Evolutionary conservation across 2,888 invertebrate genomes (phyloP).

Genomic region (Amphipoea lucens): DNA sequence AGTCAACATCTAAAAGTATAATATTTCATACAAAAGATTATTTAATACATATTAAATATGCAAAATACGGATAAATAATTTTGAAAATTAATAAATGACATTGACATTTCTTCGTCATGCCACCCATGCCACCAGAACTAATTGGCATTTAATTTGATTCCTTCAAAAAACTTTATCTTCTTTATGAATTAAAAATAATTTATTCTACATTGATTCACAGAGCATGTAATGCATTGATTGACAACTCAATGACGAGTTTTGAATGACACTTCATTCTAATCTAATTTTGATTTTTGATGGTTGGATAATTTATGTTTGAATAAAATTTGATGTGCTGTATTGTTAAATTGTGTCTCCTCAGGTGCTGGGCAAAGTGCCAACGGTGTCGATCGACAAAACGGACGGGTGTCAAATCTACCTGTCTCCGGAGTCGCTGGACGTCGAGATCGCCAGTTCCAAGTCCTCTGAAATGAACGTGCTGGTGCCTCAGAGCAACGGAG

Average conservation of each 20-base stretch:
- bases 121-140: slow-evolving; percentile 11
- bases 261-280: slow-evolving; percentile 24
- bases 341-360: slow-evolving; percentile 77
- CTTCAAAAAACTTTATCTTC: slow-evolving; percentile 43
- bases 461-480: slow-evolving; percentile 99
- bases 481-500: slow-evolving; percentile 96
- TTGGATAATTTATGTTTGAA: neutral
- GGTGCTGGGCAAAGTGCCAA: slow-evolving; percentile 98
- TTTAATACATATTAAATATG: slow-evolving; percentile 55
- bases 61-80: slow-evolving; percentile 59
- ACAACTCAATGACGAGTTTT: slow-evolving; percentile 16
- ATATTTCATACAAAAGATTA: slow-evolving; percentile 57
- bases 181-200: slow-evolving; percentile 27
- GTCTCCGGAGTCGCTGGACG: slow-evolving; percentile 95
- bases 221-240: neutral
- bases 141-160: slow-evolving; percentile 24
- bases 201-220: neutral
- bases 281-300: neutral
- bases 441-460: slow-evolving; percentile 98
- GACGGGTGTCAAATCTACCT: slow-evolving; percentile 99
- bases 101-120: slow-evolving; percentile 53
- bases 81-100: slow-evolving; percentile 64
- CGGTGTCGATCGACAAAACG: slow-evolving; percentile 99
- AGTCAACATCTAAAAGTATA: slow-evolving; percentile 69
- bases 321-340: slow-evolving; percentile 41